Percentiles rank a stretch among this genome's conserved stretches.
phyloP scores from a whole-genome alignment of 2,888 invertebrate species.

The Chorisops tibialis region DNA sequence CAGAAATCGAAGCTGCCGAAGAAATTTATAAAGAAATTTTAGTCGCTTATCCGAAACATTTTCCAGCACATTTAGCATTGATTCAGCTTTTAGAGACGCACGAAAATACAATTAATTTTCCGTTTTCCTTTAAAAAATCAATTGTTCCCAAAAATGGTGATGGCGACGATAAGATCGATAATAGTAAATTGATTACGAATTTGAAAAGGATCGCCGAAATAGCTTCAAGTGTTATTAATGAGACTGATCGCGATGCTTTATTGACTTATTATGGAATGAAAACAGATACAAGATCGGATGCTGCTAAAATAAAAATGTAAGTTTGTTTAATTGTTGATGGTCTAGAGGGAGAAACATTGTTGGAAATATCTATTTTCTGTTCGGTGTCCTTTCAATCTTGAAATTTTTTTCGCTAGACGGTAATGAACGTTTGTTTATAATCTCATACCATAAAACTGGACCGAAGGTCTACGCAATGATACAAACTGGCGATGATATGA shows the following conservation, averaged over 20 bases:
- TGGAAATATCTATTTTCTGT: too few species aligned
- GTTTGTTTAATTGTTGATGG: too few species aligned
- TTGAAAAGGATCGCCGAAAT: slow-evolving; percentile 60
- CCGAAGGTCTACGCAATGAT: too few species aligned
- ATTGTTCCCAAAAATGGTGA: slow-evolving; percentile 50
- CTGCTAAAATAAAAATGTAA: slow-evolving; percentile 78
- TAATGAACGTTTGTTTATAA: too few species aligned
- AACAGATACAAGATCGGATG: slow-evolving; percentile 77
- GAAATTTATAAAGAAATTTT: slow-evolving; percentile 72
- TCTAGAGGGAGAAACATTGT: too few species aligned
- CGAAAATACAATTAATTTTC: slow-evolving; percentile 52
- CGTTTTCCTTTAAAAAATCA: slow-evolving; percentile 53
- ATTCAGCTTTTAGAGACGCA: slow-evolving; percentile 67
- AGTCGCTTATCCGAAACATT: slow-evolving; percentile 68
- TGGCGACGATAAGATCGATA: slow-evolving; percentile 39
- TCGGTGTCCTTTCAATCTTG: too few species aligned
- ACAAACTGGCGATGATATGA: too few species aligned
- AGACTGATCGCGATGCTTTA: slow-evolving; percentile 74
- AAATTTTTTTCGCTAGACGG: too few species aligned
- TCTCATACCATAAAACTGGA: too few species aligned
- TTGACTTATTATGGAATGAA: slow-evolving; percentile 82
- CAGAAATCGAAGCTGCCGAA: slow-evolving; percentile 64
- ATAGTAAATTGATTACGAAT: slow-evolving; percentile 50
- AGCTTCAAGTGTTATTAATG: slow-evolving; percentile 64
- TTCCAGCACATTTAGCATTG: slow-evolving; percentile 75